Percentiles rank a stretch among this genome's conserved stretches.
These are phyloP conservation scores for Dendrocopos noguchii DNA, from an alignment of 2,113 vertebrate genomes.

Conservation along the genomic window DNA sequence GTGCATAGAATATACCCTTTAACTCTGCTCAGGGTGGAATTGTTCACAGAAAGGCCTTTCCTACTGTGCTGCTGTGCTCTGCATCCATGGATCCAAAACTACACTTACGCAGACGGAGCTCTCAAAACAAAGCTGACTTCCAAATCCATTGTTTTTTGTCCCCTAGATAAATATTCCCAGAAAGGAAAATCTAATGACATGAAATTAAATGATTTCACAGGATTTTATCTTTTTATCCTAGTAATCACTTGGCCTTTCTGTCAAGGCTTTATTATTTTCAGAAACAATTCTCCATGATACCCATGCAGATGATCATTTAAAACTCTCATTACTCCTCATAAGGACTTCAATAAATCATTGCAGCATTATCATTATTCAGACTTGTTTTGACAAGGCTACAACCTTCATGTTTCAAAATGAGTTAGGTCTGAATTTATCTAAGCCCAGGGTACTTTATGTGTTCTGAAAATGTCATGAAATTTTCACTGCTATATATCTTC, in stretches of 20 bases:
- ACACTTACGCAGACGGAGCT: not conserved
- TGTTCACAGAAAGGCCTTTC: not conserved
- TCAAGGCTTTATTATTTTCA: conserved; percentile 5
- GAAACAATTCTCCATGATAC: not conserved
- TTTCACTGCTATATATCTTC: conserved; percentile 56
- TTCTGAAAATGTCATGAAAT: conserved; percentile 67
- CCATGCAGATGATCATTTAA: conserved; percentile 39
- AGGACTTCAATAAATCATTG: conserved; percentile 60
- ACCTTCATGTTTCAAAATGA: conserved; percentile 55
- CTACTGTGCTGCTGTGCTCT: not conserved
- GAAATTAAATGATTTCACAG: not conserved
- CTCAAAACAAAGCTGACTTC: not conserved
- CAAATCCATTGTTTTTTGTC: not conserved
- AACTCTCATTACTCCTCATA: conserved; percentile 58
- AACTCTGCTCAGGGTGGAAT: not conserved
- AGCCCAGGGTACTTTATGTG: conserved; percentile 22
- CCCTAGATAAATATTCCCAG: not conserved
- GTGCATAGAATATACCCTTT: not conserved
- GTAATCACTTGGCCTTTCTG: not conserved
- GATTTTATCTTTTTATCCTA: not conserved
- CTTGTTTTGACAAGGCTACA: conserved; percentile 64
- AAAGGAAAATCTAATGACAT: conserved; percentile 6
- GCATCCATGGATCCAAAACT: not conserved
- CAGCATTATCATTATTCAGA: conserved; percentile 48
- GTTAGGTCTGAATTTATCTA: conserved; percentile 53